Percentiles rank a stretch among this genome's conserved stretches.
Evolutionary conservation across 2,113 vertebrate genomes (phyloP).

Genomic region (Microcebus ravelobensis): DNA sequence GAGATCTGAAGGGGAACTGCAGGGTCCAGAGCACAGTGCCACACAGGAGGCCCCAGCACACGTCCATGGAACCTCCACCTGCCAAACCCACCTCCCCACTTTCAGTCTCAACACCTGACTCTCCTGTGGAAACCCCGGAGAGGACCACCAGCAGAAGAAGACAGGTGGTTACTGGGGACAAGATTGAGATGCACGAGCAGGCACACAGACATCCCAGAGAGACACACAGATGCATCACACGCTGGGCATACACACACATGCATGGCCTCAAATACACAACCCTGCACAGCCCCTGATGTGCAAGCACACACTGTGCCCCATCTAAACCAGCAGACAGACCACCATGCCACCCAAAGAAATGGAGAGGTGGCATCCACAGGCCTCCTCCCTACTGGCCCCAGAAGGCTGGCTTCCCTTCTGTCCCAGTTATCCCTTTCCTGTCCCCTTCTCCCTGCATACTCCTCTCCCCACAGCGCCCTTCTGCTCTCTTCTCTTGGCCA

Average conservation of each 20-base stretch:
- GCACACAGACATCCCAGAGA: background rate
- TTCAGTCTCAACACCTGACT: background rate
- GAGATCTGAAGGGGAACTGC: background rate
- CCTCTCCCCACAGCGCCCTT: background rate
- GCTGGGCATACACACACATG: background rate
- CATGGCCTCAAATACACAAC: background rate
- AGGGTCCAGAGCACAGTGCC: background rate
- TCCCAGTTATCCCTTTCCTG: background rate
- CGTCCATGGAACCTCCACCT: background rate
- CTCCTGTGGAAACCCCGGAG: background rate
- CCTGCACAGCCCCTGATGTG: background rate
- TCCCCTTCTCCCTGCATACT: background rate
- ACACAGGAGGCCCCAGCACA: background rate
- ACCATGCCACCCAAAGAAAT: background rate
- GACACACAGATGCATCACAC: background rate
- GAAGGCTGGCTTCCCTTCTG: background rate
- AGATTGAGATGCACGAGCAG: background rate
- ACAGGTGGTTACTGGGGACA: background rate
- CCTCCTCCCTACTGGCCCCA: background rate
- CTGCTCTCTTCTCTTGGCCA: background rate
- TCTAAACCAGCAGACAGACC: background rate
- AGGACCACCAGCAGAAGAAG: background rate
- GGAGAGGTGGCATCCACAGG: background rate
- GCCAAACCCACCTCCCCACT: background rate
- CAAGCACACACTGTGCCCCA: background rate